A percentile compares a stretch with the other conserved stretches of the same genome.
Evolutionary conservation across 2,113 vertebrate species (phyloP).

Genomic region (Fulica atra): DNA sequence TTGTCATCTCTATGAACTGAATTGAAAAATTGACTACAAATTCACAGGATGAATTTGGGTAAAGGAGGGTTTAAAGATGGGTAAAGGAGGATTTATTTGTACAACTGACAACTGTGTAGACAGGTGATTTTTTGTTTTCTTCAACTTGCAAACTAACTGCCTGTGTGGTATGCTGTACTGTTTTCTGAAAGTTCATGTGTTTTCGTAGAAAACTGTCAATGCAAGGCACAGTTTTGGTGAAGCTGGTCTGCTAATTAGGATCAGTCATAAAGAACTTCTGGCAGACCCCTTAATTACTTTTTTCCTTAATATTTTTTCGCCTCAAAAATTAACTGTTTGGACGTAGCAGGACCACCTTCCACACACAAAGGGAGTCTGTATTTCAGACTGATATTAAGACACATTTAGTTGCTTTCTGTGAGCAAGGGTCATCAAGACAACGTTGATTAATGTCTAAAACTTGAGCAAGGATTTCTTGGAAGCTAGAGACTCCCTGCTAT

Average conservation of each 20-base stretch:
- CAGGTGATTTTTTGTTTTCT: not conserved
- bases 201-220: accelerated
- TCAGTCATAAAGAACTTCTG: not conserved
- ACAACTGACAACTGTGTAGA: not conserved
- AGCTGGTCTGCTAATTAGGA: accelerated
- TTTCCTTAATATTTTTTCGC: not conserved
- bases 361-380: not conserved
- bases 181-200: not conserved
- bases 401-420: not conserved
- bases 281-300: not conserved
- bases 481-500: not conserved
- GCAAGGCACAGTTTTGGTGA: not conserved
- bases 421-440: not conserved
- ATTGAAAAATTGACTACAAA: not conserved
- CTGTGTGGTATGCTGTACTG: not conserved
- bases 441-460: not conserved
- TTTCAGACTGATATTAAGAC: not conserved
- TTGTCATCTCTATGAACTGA: not conserved
- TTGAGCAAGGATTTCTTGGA: not conserved
- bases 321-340: not conserved
- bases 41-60: accelerated
- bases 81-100: not conserved
- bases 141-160: not conserved
- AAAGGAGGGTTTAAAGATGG: not conserved
- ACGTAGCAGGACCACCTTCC: not conserved